Conservation (phyloP, 2,888 invertebrate genomes). For the Agapostemon virescens region DNA sequence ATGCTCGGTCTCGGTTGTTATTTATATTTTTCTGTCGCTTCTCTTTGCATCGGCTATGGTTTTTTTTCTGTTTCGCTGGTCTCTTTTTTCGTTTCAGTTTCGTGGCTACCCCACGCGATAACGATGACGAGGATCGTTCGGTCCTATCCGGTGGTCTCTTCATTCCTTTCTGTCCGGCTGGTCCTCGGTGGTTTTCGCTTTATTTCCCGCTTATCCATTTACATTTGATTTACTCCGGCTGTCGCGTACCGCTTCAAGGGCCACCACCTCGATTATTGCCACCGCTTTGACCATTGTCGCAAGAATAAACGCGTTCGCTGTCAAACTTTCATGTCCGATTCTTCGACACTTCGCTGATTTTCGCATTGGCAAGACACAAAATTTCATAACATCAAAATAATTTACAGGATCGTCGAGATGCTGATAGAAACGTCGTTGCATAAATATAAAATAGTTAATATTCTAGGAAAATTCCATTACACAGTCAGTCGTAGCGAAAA, state of each 20-base stretch:
- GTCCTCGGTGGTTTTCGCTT: constrained; percentile 64
- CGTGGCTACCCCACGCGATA: constrained; percentile 22
- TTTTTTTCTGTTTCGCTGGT: neutral
- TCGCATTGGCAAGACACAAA: neutral
- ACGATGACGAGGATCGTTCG: constrained; percentile 18
- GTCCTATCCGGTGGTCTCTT: constrained; percentile 21
- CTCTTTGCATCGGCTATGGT: neutral
- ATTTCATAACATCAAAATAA: neutral
- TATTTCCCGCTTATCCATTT: constrained; percentile 65
- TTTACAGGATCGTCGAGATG: neutral
- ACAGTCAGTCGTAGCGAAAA: neutral
- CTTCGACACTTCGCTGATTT: neutral
- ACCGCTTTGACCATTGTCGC: constrained; percentile 12
- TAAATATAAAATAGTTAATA: too few relatives aligned
- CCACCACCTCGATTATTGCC: constrained; percentile 54
- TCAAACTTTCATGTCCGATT: neutral
- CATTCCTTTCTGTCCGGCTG: constrained; percentile 48
- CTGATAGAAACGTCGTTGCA: neutral
- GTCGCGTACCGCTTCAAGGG: constrained; percentile 56
- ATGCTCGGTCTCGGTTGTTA: constrained; percentile 32
- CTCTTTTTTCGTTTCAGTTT: constrained; percentile 5
- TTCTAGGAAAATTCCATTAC: neutral
- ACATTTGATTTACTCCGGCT: constrained; percentile 69
- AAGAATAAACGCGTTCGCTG: neutral
- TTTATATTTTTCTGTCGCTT: constrained; percentile 16